Conservation (phyloP, 2,113 vertebrate species). For the Aspidoscelis tigris region DNA sequence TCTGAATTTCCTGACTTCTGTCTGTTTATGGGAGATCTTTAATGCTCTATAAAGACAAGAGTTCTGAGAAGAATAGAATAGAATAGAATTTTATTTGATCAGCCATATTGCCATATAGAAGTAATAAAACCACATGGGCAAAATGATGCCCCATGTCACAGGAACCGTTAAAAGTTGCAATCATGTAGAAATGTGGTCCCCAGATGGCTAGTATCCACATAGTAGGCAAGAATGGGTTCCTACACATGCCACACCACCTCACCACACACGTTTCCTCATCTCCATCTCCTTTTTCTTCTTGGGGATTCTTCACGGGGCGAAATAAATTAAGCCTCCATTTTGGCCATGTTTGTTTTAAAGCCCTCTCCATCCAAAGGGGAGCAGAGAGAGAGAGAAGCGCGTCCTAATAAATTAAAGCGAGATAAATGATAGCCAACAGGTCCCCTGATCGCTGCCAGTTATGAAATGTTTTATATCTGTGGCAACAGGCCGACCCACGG, state of each 20-base stretch:
- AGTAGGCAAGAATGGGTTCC: slow-evolving; percentile 75
- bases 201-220: slow-evolving; percentile 49
- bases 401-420: slow-evolving; percentile 67
- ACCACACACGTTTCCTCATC: slow-evolving; percentile 17
- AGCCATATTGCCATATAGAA: background rate
- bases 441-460: slow-evolving; percentile 43
- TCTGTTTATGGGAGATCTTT: slow-evolving; percentile 41
- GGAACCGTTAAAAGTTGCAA: slow-evolving; percentile 45
- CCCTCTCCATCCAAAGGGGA: slow-evolving; percentile 59
- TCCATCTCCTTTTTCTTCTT: slow-evolving; percentile 1
- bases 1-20: slow-evolving; percentile 26
- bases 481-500: slow-evolving; percentile 12
- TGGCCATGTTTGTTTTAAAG: slow-evolving; percentile 72
- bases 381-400: slow-evolving; percentile 39
- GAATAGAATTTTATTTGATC: too few relatives aligned
- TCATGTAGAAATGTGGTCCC: slow-evolving; percentile 36
- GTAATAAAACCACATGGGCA: slow-evolving; percentile 60
- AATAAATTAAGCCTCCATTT: slow-evolving; percentile 75
- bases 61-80: slow-evolving; percentile 33
- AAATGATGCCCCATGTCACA: slow-evolving; percentile 62
- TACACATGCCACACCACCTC: too few relatives aligned
- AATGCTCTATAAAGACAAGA: slow-evolving; percentile 42
- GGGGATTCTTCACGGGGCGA: slow-evolving; percentile 57
- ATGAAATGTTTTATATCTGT: background rate
- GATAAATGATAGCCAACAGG: slow-evolving; percentile 57